A percentile compares a stretch with the other conserved stretches of the same genome.
Conservation (phyloP, 2,888 invertebrate genomes). For the Nipponacmea schrenckii region DNA sequence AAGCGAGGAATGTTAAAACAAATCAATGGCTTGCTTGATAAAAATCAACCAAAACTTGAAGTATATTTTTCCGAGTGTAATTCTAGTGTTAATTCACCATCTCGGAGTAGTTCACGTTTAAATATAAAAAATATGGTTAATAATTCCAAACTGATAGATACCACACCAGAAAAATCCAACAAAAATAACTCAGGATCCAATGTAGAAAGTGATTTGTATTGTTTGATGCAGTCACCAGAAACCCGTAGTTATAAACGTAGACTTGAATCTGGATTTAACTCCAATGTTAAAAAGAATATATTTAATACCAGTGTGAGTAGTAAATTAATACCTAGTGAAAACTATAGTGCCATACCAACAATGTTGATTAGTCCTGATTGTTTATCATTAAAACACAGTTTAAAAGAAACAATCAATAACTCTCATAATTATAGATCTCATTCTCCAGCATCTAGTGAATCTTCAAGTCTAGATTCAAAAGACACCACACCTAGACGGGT, state of each 20-base stretch:
- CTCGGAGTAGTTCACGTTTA: background rate
- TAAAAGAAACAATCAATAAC: background rate
- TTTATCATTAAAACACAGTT: background rate
- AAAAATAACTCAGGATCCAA: background rate
- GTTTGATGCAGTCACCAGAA: background rate
- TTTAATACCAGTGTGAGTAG: background rate
- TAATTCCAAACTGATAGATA: background rate
- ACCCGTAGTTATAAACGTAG: background rate
- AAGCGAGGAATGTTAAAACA: constrained; percentile 31
- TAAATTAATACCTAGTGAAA: background rate
- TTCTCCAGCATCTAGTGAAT: constrained; percentile 32
- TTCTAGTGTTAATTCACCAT: background rate
- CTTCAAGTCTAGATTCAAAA: constrained; percentile 21
- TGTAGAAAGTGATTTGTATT: background rate
- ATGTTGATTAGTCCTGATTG: background rate
- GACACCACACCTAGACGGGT: constrained; percentile 32
- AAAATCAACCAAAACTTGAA: background rate
- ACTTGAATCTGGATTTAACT: background rate
- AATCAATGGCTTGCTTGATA: constrained; percentile 12
- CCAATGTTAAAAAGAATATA: background rate
- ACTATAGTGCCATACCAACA: constrained; percentile 3
- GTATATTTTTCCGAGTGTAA: background rate
- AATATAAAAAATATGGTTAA: background rate
- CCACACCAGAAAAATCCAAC: background rate
- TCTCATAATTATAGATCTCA: constrained; percentile 29